Base-by-base conservation (phyloP, 2,113 vertebrate genomes). In the Xiphophorus couchianus region DNA sequence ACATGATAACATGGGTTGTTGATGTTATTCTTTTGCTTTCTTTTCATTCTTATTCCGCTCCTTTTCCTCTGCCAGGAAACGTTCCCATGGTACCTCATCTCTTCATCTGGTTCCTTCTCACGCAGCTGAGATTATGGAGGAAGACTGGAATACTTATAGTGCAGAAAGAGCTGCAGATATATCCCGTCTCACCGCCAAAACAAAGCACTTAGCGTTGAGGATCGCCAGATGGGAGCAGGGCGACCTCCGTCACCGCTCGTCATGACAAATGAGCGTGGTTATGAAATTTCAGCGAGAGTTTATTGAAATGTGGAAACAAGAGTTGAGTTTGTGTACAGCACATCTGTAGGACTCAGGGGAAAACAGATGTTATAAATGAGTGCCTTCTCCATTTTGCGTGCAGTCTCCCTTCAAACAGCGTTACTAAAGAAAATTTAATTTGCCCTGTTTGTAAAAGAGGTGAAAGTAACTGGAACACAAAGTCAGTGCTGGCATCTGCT, bases 121-220 rank as follows among this genome's bases (percentile, higher is more conserved):
- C 80, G 84, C 80, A 86, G 80, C 58, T 77, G 31, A 77, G 86
- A 90, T 90, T 88, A 89, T 74, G 76, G 83, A 82, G 64, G 71
- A 67, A 82, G 90, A 66, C 86, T 66, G 19, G 86, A 90, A 90
- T 92, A 87, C 81, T 87, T 84, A 89, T 76, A 80, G 87, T 76
- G 27, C 80, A 79, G 51, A 67, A 58, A 69, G 64, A 78, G 54
- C 77, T 29, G 60, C 54, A 62, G 37, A n/a, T 27, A 66, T 74
- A 77, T 65, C 25, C 48, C 0, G 48, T 84, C 81, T 84, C 37
- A 69, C 76, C n/a, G 4, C 84, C 79, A 78, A 54, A 73, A 79
- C 77, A 77, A 68, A 74, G 69, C 39, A 84, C 69, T 60, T 74
- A 37, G 72, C 72, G 76, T 71, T 66, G 78, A 48, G 66, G 67